These are phyloP conservation scores for Hipposideros armiger DNA, from an alignment of 2,113 vertebrate species.

Conservation along the genomic window DNA sequence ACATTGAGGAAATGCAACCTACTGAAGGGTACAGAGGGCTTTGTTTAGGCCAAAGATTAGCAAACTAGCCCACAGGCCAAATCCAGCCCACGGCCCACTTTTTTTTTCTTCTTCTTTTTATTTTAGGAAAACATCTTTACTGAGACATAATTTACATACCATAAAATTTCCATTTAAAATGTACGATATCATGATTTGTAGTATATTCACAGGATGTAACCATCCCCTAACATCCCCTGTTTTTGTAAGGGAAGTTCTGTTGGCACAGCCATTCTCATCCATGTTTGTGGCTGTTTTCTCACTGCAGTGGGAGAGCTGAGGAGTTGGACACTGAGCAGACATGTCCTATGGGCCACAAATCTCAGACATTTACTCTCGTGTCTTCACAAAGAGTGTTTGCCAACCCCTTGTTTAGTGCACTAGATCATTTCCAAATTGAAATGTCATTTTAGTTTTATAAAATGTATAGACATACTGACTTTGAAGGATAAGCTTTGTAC, in stretches of 20 bases:
- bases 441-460: not conserved
- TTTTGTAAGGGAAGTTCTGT: not conserved
- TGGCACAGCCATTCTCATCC: not conserved
- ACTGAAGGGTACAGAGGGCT: not conserved
- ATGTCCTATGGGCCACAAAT: not conserved
- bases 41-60: not conserved
- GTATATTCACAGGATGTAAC: not conserved
- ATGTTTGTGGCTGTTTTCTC: not conserved
- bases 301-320: not conserved
- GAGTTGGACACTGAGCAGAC: not conserved
- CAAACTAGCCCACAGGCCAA: not conserved
- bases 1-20: not conserved
- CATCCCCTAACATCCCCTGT: not conserved
- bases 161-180: constrained; percentile 7
- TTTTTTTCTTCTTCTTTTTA: not conserved
- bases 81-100: not conserved
- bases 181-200: not conserved
- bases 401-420: not conserved
- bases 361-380: not conserved
- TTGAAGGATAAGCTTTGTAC: not conserved
- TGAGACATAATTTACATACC: not conserved
- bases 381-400: constrained; percentile 18
- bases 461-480: not conserved
- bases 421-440: constrained; percentile 48
- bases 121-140: not conserved